phyloP scores from a whole-genome alignment of 92 coral and sea anemone species.

The Parazoanthus swiftii region DNA sequence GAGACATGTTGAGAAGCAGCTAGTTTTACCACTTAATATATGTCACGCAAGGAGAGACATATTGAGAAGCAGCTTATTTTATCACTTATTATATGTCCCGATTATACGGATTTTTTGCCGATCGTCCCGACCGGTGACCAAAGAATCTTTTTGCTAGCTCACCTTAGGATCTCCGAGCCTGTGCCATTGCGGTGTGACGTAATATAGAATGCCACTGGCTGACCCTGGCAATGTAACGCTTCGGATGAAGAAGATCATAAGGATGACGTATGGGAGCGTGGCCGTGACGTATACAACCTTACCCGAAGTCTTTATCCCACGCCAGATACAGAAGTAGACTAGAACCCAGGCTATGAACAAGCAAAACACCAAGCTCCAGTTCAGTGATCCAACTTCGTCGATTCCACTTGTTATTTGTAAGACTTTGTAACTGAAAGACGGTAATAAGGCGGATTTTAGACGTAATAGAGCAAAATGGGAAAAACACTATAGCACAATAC shows the following conservation, averaged over 20 bases:
- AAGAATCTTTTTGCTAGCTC: too few species aligned
- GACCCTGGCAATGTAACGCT: conserved; percentile 59
- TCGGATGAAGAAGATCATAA: conserved; percentile 52
- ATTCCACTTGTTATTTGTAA: conserved; percentile 47
- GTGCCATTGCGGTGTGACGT: conserved; percentile 48
- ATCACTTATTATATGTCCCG: too few species aligned
- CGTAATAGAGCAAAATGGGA: too few species aligned
- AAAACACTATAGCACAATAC: too few species aligned
- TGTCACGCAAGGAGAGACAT: neutral
- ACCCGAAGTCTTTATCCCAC: conserved; percentile 54
- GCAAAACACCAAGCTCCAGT: conserved; percentile 48
- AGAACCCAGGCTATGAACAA: conserved; percentile 58
- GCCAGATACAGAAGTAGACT: conserved; percentile 60
- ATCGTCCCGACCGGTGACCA: too few species aligned
- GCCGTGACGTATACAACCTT: conserved; percentile 61
- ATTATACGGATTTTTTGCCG: neutral
- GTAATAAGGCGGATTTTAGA: neutral
- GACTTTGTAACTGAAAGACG: conserved; percentile 36
- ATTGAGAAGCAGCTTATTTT: too few species aligned
- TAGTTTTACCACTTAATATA: too few species aligned
- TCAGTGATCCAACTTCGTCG: conserved; percentile 43
- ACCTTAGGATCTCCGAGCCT: conserved; percentile 56
- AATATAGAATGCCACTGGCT: conserved; percentile 47
- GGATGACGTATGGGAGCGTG: conserved; percentile 50
- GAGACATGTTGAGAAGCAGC: too few species aligned